phyloP scores from a whole-genome alignment of 2,113 vertebrate genomes.

The Micronycteris hirsuta region DNA sequence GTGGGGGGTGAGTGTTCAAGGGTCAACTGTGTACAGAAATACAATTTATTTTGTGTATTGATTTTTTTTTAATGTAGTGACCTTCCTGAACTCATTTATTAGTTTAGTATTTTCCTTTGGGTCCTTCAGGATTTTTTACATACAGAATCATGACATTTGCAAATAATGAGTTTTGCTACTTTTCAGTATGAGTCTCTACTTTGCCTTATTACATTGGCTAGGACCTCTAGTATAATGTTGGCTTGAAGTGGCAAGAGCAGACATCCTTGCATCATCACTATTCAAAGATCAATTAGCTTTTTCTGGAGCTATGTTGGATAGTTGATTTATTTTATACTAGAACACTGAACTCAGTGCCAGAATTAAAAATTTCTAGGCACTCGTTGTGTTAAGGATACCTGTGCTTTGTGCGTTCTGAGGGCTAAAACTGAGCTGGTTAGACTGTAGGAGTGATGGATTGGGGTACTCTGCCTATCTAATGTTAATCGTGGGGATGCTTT shows the following conservation, averaged over 20 bases:
- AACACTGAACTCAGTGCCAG: not conserved
- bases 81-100: not conserved
- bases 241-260: not conserved
- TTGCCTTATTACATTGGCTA: not conserved
- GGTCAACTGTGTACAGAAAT: not conserved
- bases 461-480: not conserved
- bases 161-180: not conserved
- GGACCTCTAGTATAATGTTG: not conserved
- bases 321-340: not conserved
- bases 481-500: not conserved
- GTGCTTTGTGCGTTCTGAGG: not conserved
- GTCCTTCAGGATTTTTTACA: not conserved
- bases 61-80: not conserved
- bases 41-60: not conserved
- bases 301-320: not conserved
- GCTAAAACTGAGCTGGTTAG: not conserved
- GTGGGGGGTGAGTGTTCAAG: not conserved
- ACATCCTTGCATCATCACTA: not conserved
- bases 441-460: not conserved
- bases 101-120: not conserved
- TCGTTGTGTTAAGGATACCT: not conserved
- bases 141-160: not conserved
- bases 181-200: not conserved
- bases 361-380: not conserved
- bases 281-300: not conserved